Base-by-base conservation (phyloP, 1,140 invertebrate species). In the Drosophila equinoxialis region DNA sequence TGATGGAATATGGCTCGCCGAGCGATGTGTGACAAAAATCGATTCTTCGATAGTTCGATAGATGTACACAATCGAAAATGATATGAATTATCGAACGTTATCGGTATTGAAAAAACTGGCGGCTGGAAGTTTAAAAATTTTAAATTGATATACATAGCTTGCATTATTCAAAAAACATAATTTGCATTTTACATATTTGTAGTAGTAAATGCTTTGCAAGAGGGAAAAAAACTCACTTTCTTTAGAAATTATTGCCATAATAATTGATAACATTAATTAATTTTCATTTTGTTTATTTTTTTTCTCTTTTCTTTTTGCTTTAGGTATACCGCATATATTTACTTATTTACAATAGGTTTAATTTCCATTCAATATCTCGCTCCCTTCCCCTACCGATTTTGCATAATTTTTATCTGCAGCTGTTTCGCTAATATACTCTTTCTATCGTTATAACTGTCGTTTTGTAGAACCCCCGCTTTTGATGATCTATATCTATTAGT, bases 291-390 rank as follows among this genome's bases (percentile, higher is more conserved):
- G 17, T 51, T 51, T 63, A 64, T 55, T 72, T 30, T 70, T 63
- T 55, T 33, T 55, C 39, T 67, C 30, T 67, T 33, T 69, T 51
- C 45, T 30, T 11, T 42, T 30, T 71, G 70, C 59, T 59, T 77
- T 77, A 70, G 76, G 64, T 67, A 77, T 77, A 77, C 60, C 74
- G 74, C 55, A 77, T 77, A 77, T 77, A 77, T 77, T 76, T 77
- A 77, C 74, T 77, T 77, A 77, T 77, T 77, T 77, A 77, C 74
- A 77, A 39, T 77, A 77, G 62, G 74, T 77, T 58, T 37, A 58
- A 66, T 77, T 77, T 70, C 59, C 66, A 37, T 60, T 74, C 39
- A 64, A 1, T 51, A 37, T 61, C 17, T 7, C 23, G 35, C 8
- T 20, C 35, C 20, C 37, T n/a, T 26, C n/a, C 23, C 60, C 11